Evolutionary conservation across 2,888 invertebrate species (phyloP), one percentile per base, ranked within the genome.

Genomic region (Brassicogethes aeneus): DNA sequence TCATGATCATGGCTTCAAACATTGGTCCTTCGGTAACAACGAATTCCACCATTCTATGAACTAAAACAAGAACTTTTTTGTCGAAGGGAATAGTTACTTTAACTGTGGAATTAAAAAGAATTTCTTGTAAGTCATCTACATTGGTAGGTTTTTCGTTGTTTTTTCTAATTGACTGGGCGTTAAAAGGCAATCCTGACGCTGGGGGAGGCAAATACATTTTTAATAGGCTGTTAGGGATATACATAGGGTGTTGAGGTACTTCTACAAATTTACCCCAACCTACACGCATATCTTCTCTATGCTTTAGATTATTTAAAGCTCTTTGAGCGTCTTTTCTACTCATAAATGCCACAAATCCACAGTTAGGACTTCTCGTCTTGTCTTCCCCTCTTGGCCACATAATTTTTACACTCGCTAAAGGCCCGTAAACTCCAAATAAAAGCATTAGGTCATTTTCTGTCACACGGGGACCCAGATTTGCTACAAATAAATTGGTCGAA

Each of bases 351-450:
- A 99, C 96, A 70, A 99, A 99, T 10, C 97, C 99, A 66, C 96
- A 96, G 70, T 96, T 94, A 40, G 92, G 77, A 35, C 92, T 73
- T 16, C 92, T 74, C 12, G 85, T 83, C 66, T 88, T 85, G 65
- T 96, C 95, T 65, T 97, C 95, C 50, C 94, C 94, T 2, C 97
- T 79, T 3, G 97, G 97, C 94, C 96, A 97, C 93, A 99, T 95
- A 48, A 99, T 95, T 77, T 99, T 99, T 44, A 99, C 92, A 65
- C 95, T 96, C 2, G 97, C 99, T 47, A 99, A 72, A 1, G 99
- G 96, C 0, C 99, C 99, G 69, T 85, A 95, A 36, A 86, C 83
- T 0, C 97, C 99, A 71, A 99, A 99, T 44, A 94, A 79, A 69
- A 95, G 88, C 85, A 95, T 93, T 39, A 99, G 70, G 62, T 96